Base-by-base conservation (phyloP, 2,797 vertebrate species). In the Hapalemur alaotrensis region DNA sequence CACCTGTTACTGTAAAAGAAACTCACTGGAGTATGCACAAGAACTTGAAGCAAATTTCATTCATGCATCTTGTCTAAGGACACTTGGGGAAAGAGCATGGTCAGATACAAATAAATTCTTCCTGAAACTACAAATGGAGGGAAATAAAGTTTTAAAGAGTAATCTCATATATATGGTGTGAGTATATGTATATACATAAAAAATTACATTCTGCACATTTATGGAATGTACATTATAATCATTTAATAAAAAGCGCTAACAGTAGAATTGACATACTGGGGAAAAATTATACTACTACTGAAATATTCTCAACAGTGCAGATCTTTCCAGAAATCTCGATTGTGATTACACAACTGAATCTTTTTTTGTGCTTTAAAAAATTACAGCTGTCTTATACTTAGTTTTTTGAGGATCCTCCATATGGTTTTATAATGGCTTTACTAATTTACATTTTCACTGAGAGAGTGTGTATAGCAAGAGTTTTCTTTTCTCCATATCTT, bases 101-200 rank as follows among this genome's bases (percentile, higher is more conserved):
- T 18, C 7, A 32, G 28, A 80, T 15, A 70, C 4, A 81, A 94
- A 88, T 89, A 32, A 88, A 43, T 50, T 94, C 23, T 61, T 95
- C 10, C 10, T 50, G 6, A 76, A 84, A 93, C 6, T 63, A 59
- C 30, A 95, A 61, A 75, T 48, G 46, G 4, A 93, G 23, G 2
- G 52, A 63, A 72, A 69, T 38, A 63, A 69, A 81, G 8, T 63
- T 75, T 15, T 70, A 87, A 90, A 79, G 75, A 87, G n/a, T 43
- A 57, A 59, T 52, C 22, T 63, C 38, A 32, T 15, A 52, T 50
- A 7, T 48, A n/a, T 14, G 4, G 2, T 52, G 48, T 22, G 38
- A n/a, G 73, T 11, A 43, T 30, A 14, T 35, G n/a, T 73, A 14
- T 20, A 30, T 30, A 17, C 11, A 52, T 11, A 43, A n/a, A 38